These are phyloP conservation scores for Argopecten irradians DNA, from an alignment of 1,140 invertebrate species.

Conservation along the genomic window DNA sequence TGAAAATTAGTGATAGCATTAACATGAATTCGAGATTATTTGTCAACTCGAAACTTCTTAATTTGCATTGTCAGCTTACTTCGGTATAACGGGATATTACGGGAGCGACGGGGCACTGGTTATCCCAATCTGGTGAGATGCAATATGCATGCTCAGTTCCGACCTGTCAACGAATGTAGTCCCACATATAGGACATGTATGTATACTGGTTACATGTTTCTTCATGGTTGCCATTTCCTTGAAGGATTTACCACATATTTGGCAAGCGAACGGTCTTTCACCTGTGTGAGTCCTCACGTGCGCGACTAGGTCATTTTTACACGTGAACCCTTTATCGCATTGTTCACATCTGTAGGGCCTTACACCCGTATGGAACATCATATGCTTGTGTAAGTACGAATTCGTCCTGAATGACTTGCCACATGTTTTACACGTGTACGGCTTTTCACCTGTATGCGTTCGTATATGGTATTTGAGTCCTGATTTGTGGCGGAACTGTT, in stretches of 20 bases:
- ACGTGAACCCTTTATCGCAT: not conserved
- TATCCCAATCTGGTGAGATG: not conserved
- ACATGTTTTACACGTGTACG: conserved; percentile 75
- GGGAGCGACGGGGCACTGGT: too few relatives aligned
- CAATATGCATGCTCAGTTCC: not conserved
- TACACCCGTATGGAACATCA: not conserved
- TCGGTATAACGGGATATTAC: too few relatives aligned
- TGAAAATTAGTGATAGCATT: too few relatives aligned
- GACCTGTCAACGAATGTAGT: not conserved
- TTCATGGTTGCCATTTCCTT: not conserved
- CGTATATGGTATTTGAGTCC: conserved; percentile 69
- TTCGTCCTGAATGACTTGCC: conserved; percentile 36
- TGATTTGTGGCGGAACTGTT: conserved; percentile 54
- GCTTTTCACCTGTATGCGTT: conserved; percentile 73
- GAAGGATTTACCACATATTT: not conserved
- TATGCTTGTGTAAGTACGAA: not conserved
- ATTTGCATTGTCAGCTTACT: too few relatives aligned
- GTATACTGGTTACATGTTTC: not conserved
- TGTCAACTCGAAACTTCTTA: too few relatives aligned
- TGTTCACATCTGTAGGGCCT: not conserved
- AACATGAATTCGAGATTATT: too few relatives aligned
- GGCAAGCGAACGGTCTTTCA: not conserved
- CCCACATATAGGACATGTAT: not conserved
- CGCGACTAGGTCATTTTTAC: not conserved
- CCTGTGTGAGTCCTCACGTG: not conserved